Evolutionary conservation across 2,797 vertebrate species (phyloP).

Genomic region (Geotrypetes seraphini): DNA sequence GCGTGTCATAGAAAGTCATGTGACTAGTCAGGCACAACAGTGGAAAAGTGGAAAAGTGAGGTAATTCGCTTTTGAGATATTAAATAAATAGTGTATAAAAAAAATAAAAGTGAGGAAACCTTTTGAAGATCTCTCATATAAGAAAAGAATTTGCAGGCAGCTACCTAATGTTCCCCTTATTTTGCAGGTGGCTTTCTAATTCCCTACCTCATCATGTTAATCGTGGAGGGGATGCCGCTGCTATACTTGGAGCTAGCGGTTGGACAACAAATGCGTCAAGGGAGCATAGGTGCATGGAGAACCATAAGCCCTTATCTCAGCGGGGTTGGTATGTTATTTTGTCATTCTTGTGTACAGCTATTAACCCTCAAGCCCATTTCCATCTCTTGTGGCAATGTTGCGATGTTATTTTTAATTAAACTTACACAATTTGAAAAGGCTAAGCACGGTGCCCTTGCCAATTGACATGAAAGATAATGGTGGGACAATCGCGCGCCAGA

Average conservation of each 20-base stretch:
- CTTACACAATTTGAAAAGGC: neutral
- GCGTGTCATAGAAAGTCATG: too few species aligned
- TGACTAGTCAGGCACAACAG: too few species aligned
- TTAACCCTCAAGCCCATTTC: neutral
- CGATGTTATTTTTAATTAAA: neutral
- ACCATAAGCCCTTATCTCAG: slow-evolving; percentile 81
- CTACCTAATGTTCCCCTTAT: too few species aligned
- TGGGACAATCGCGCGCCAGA: too few species aligned
- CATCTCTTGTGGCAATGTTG: fast-evolving
- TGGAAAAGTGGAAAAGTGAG: too few species aligned
- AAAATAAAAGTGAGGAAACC: too few species aligned
- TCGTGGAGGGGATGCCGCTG: slow-evolving; percentile 79
- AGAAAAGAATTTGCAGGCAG: too few species aligned
- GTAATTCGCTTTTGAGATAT: too few species aligned
- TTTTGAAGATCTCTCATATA: too few species aligned
- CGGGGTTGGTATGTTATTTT: slow-evolving; percentile 67
- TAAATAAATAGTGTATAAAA: too few species aligned
- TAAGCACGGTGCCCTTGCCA: neutral
- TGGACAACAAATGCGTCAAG: slow-evolving; percentile 81
- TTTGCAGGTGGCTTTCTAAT: slow-evolving; percentile 79
- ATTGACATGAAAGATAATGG: too few species aligned
- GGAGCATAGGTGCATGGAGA: slow-evolving; percentile 81
- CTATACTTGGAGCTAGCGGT: slow-evolving; percentile 84
- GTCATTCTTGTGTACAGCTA: fast-evolving
- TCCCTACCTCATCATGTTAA: slow-evolving; percentile 78